A percentile compares a stretch with the other conserved stretches of the same genome.
These are phyloP conservation scores for Lethocerus indicus DNA, from an alignment of 1,140 invertebrate species.

Conservation along the genomic window DNA sequence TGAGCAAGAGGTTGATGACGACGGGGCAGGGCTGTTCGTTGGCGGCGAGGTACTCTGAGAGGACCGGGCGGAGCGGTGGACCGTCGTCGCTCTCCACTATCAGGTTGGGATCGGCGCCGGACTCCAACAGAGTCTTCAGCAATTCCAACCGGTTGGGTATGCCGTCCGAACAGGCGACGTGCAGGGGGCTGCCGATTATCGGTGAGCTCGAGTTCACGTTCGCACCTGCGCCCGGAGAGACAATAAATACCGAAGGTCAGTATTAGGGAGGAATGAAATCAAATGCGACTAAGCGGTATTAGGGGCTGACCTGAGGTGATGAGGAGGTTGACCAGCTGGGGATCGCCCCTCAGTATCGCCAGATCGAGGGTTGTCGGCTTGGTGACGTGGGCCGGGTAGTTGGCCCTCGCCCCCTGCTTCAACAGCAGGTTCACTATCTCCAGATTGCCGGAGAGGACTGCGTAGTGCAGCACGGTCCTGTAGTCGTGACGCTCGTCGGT, in stretches of 20 bases:
- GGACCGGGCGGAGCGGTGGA: constrained; percentile 46
- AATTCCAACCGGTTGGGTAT: constrained; percentile 45
- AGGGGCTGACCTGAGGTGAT: constrained; percentile 38
- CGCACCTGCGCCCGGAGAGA: no score
- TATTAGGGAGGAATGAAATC: no score
- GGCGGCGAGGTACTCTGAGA: constrained; percentile 69
- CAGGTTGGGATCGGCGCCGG: constrained; percentile 61
- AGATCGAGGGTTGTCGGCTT: constrained; percentile 72
- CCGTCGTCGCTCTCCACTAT: constrained; percentile 55
- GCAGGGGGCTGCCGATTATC: constrained; percentile 67
- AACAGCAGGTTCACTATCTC: constrained; percentile 63
- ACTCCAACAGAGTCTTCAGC: constrained; percentile 46
- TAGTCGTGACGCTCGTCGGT: constrained; percentile 63
- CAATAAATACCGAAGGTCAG: no score
- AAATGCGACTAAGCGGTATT: no score
- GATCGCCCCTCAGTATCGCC: constrained; percentile 66
- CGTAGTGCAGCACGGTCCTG: constrained; percentile 71
- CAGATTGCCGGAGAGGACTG: constrained; percentile 62
- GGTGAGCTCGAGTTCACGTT: constrained; percentile 65
- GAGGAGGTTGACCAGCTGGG: constrained; percentile 48
- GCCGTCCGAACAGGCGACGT: constrained; percentile 71
- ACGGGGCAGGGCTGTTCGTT: constrained; percentile 47
- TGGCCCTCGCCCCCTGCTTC: constrained; percentile 59
- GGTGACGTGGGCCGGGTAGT: constrained; percentile 45
- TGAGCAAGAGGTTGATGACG: constrained; percentile 52